Evolutionary conservation across 2,888 invertebrate genomes (phyloP), one percentile per base, ranked within the genome.

Genomic region (Orgyia antiqua): DNA sequence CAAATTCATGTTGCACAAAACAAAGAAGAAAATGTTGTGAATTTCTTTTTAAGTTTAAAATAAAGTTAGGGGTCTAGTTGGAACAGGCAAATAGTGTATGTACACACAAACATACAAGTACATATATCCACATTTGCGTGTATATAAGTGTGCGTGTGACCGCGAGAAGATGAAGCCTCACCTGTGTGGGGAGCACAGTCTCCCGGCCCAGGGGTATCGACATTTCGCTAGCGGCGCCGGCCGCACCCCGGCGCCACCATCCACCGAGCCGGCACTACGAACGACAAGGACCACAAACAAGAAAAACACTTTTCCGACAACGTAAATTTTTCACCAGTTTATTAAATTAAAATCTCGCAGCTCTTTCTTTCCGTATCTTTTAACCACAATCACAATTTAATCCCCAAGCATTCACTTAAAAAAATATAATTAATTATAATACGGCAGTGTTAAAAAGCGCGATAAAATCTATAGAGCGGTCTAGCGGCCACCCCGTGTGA

Each of bases 121-220:
- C n/a, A n/a, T n/a, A n/a, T n/a, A n/a, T n/a, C 10, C 2, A 10
- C 10, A 4, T 21, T 10, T 10, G 5, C 10, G 2, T 21, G 21
- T n/a, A 4, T 21, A n/a, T 10, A 8, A 9, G 18, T 24, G 13
- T 2, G 24, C 25, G n/a, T 10, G 18, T 6, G 13, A 19, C 5
- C 8, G 21, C 11, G 23, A 21, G 26, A 11, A 13, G 11, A n/a
- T n/a, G n/a, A n/a, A n/a, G n/a, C 4, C 82, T 83, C 75, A 84
- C 84, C 86, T 86, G 84, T 50, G 84, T 72, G 58, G 86, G 79
- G 66, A 86, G 78, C 56, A 77, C 79, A 45, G 83, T 79, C 62
- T 87, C 87, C 80, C 87, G 76, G 72, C 71, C 73, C 59, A 83
- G 73, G 75, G 87, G 84, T 84, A 87, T 86, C 77, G 87, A 86